These are phyloP conservation scores for Cotesia chilonis DNA, from an alignment of 1,140 invertebrate species.

Conservation along the genomic window DNA sequence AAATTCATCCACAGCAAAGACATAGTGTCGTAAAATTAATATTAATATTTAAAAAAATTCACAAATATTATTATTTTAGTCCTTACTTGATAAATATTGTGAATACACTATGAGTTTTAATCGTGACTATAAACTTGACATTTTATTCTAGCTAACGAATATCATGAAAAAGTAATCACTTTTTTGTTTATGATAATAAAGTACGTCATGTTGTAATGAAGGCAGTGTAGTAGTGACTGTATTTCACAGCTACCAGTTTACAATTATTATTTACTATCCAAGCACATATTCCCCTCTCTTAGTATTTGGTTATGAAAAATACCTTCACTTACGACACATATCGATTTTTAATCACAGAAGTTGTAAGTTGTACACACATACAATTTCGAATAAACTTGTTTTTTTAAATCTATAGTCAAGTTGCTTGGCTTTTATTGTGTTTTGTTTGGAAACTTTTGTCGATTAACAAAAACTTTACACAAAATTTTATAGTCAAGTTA, in stretches of 20 bases:
- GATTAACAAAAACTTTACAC: neutral
- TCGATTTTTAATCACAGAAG: slow-evolving; percentile 34
- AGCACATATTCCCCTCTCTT: slow-evolving; percentile 25
- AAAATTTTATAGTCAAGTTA: neutral
- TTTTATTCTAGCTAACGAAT: neutral
- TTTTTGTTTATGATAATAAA: neutral
- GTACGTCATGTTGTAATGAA: slow-evolving; percentile 10
- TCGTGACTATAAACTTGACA: slow-evolving; percentile 27
- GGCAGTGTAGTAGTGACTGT: slow-evolving; percentile 33
- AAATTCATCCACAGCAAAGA: slow-evolving; percentile 60
- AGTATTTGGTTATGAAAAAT: slow-evolving; percentile 29
- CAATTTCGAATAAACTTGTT: slow-evolving; percentile 23
- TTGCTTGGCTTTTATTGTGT: neutral
- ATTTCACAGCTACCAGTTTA: slow-evolving; percentile 20
- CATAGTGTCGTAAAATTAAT: slow-evolving; percentile 39
- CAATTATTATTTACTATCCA: slow-evolving; percentile 38
- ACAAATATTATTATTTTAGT: neutral
- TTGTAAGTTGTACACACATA: slow-evolving; percentile 15
- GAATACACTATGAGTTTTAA: slow-evolving; percentile 2
- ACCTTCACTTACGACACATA: slow-evolving; percentile 25
- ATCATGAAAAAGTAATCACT: neutral
- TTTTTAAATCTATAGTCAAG: neutral
- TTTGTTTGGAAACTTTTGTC: slow-evolving; percentile 2
- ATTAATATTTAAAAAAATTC: neutral
- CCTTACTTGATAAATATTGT: slow-evolving; percentile 10